These are phyloP conservation scores for Solenopsis invicta DNA, from an alignment of 1,140 invertebrate species.

Conservation along the genomic window DNA sequence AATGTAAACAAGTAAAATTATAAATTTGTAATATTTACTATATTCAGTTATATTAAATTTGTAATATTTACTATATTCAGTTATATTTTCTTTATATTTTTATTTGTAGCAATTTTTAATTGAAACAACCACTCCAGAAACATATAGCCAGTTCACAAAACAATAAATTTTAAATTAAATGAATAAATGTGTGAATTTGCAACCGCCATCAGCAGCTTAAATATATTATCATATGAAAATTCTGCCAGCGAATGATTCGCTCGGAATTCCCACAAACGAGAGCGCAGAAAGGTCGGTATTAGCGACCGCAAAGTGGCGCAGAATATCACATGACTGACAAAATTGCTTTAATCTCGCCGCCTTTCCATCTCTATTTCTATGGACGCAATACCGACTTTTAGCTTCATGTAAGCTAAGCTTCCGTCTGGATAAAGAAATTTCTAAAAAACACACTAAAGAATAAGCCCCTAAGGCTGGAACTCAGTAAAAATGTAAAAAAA, in stretches of 20 bases:
- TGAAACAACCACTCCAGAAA: background rate
- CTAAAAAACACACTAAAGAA: constrained; percentile 61
- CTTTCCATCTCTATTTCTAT: constrained; percentile 19
- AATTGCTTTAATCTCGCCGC: constrained; percentile 66
- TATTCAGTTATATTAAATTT: constrained; percentile 4
- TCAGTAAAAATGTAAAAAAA: background rate
- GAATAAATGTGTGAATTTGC: constrained; percentile 1
- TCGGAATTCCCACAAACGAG: background rate
- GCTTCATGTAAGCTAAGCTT: constrained; percentile 28
- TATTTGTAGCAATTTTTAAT: background rate
- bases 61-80: background rate
- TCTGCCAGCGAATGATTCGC: constrained; percentile 18
- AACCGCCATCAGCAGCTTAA: background rate
- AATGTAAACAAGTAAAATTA: background rate
- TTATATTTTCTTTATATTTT: constrained; percentile 14
- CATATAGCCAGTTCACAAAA: background rate
- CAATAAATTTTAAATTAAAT: background rate
- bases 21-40: background rate
- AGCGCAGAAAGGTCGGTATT: constrained; percentile 15
- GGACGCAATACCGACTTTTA: constrained; percentile 33
- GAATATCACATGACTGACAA: constrained; percentile 59
- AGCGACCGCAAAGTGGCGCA: constrained; percentile 28
- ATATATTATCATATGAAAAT: constrained; percentile 9
- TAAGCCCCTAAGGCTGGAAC: constrained; percentile 28
- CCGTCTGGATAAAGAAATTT: constrained; percentile 48